Conservation (phyloP, 2,113 vertebrate genomes). For the Oryzias javanicus region DNA sequence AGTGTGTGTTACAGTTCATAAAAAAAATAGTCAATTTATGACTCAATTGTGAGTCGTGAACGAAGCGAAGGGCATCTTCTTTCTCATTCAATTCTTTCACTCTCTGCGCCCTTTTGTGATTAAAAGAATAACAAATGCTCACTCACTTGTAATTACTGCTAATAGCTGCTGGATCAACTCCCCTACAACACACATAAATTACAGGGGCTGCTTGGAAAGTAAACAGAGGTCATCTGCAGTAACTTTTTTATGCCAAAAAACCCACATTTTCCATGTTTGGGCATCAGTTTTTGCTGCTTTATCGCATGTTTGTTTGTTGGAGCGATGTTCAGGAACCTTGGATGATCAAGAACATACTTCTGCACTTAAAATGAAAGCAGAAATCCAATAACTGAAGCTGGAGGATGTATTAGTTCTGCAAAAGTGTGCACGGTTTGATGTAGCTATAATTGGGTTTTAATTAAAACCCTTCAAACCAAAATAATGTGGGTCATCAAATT, state of each 20-base stretch:
- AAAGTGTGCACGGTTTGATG: conserved; percentile 11
- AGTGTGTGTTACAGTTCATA: not conserved
- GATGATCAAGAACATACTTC: too few species aligned
- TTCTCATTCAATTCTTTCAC: conserved; percentile 25
- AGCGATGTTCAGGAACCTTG: not conserved
- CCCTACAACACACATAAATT: conserved; percentile 34
- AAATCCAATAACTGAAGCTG: conserved; percentile 44
- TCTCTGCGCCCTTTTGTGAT: conserved; percentile 65
- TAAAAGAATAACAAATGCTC: conserved; percentile 42
- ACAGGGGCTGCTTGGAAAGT: conserved; percentile 4
- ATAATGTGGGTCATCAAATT: conserved; percentile 31
- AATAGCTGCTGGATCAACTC: conserved; percentile 46
- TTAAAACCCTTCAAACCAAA: conserved; percentile 54
- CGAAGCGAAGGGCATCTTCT: conserved; percentile 9
- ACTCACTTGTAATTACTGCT: conserved; percentile 67
- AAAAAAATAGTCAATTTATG: conserved; percentile 2
- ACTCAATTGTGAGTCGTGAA: conserved; percentile 15
- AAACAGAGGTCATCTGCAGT: conserved; percentile 3
- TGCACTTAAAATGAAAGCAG: too few species aligned
- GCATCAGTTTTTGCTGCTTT: not conserved
- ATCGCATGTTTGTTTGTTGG: conserved; percentile 3
- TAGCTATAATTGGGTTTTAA: conserved; percentile 49
- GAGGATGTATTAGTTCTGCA: conserved; percentile 32
- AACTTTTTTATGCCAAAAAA: too few species aligned
- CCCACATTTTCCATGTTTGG: not conserved